Evolutionary conservation across 1,140 invertebrate genomes (phyloP), one percentile per base, ranked within the genome.

Genomic region (Saccostrea cuccullata): DNA sequence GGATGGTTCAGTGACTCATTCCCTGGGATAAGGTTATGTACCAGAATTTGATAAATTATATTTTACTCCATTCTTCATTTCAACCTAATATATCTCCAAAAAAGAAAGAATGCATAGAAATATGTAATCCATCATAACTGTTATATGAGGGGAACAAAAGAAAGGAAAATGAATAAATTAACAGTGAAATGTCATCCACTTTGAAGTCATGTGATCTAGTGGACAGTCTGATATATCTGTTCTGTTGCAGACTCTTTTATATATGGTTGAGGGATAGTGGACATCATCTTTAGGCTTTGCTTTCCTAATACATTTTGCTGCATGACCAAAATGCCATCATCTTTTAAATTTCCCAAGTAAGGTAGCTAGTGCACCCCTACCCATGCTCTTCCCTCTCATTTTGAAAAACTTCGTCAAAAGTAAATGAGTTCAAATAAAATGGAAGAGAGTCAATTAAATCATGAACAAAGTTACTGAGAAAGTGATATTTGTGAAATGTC

Each of bases 401-500:
- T 47, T 47, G 40, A 47, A 47, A 2, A 47, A 3, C 40, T 47
- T 6, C 2, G 2, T 47, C 40, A 6, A 2, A 47, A 47, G 40
- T 2, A 47, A 47, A 47, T 47, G 40, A 47, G 40, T 47, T 47
- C 40, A 47, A n/a, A n/a, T n/a, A 3, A 47, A 47, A 47, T 47
- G 40, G 40, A 6, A 47, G 2, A 47, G 40, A 47, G 40, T 47
- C 40, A n/a, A n/a, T n/a, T n/a, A 47, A 60, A 60, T 17, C 20
- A 20, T 60, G 58, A 60, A 20, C 58, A 73, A 15, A 26, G 30
- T 30, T 23, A 26, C 70, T 30, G 13, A 73, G 70, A 13, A 11
- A 36, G 70, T 73, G 70, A 73, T 73, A 73, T 73, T 73, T 73
- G 58, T 30, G 26, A 73, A 73, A 73, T 73, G 70, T 73, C 70